Base-by-base conservation (phyloP, 2,888 invertebrate species). In the Schizotus pectinicornis region DNA sequence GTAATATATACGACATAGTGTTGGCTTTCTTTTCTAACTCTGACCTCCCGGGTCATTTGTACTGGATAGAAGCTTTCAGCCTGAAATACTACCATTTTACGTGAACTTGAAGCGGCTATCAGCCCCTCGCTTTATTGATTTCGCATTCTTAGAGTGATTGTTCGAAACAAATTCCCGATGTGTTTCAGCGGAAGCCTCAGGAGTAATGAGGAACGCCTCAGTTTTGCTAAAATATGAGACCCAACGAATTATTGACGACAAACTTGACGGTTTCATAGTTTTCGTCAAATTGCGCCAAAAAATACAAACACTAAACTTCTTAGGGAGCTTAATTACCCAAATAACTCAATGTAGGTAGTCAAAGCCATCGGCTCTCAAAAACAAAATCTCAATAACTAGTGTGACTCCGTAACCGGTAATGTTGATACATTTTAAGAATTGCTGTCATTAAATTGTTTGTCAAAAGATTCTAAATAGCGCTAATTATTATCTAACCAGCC, bases 11-110 rank as follows among this genome's bases (percentile, higher is more conserved):
- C 69, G 66, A 62, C 64, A 66, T 64, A 60, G 59, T 59, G 66
- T 67, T 67, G 62, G 69, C 63, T 70, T 67, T 71, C 68, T 67
- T 69, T 69, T 65, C 68, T 64, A 64, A 67, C 67, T 71, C 67
- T 68, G 74, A 72, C 72, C 75, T 73, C 67, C 62, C 67, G 68
- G 73, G 71, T 73, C 74, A 75, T 74, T 74, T 74, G 72, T 72
- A 73, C 68, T 64, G 73, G 71, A 74, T 73, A 67, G 72, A 61
- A 68, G 73, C 71, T 73, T 74, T 72, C 71, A 71, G 71, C 64
- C 67, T 76, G 74, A 76, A 76, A 76, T 73, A 75, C 69, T 73
- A 68, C 68, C 68, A 63, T 72, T 73, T 71, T 71, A 74, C 73
- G 74, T 74, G 73, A 68, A 74, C 70, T 67, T 70, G 70, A 69